Evolutionary conservation across 1,140 invertebrate species (phyloP).

Genomic region (Aphelinus certus): DNA sequence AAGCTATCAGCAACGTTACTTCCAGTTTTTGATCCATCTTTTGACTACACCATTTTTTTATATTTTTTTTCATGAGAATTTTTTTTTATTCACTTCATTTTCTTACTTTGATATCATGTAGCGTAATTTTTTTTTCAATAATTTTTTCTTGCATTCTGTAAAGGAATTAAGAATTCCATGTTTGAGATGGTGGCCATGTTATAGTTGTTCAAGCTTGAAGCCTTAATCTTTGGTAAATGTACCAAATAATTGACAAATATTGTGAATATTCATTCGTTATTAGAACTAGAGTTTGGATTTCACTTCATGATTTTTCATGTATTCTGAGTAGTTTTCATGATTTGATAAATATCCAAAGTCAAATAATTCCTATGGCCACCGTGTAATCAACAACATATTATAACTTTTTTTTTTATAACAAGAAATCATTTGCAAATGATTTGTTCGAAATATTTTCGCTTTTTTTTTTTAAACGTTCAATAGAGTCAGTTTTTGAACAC

Average conservation of each 20-base stretch:
- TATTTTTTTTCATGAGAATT: neutral
- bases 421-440: neutral
- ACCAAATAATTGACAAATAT: no score
- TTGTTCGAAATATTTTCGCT: neutral
- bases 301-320: neutral
- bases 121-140: neutral
- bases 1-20: conserved; percentile 35
- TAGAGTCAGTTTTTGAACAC: no score
- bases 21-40: conserved; percentile 35
- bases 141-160: neutral
- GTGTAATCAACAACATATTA: neutral
- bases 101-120: conserved; percentile 3
- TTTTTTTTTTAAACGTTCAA: neutral
- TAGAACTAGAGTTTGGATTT: no score
- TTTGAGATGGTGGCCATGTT: no score
- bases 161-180: neutral
- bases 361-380: neutral
- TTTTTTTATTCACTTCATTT: conserved; percentile 15
- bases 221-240: no score
- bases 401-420: no score
- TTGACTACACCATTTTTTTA: conserved; percentile 33
- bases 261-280: no score
- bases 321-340: neutral
- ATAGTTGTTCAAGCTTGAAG: no score
- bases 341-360: neutral